A percentile compares a stretch with the other conserved stretches of the same genome.
These are phyloP conservation scores for Tenthredo scrophulariae DNA, from an alignment of 2,888 invertebrate species.

Conservation along the genomic window DNA sequence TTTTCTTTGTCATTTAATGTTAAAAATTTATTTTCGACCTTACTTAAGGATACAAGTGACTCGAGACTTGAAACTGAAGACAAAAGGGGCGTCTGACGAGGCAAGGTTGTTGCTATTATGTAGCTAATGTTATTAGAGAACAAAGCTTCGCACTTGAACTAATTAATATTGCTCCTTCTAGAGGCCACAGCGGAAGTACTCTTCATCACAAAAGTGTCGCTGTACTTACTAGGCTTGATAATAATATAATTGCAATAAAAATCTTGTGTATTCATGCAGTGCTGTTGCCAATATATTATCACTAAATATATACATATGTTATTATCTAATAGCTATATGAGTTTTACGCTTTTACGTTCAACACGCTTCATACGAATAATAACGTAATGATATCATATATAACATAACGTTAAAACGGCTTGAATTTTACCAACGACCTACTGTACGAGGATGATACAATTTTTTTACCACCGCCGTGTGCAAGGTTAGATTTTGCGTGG, in stretches of 20 bases:
- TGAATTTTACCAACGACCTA: neutral
- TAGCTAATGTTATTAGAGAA: conserved; percentile 26
- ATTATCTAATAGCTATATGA: neutral
- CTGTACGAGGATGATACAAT: neutral
- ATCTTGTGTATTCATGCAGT: neutral
- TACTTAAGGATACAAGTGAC: conserved; percentile 15
- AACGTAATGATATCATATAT: neutral
- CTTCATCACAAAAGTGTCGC: neutral
- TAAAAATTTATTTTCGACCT: neutral
- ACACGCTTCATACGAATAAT: neutral
- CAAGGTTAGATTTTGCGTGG: no score
- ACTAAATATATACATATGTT: no score
- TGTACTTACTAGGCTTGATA: neutral
- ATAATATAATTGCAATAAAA: neutral
- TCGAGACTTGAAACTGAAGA: conserved; percentile 6
- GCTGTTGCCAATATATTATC: neutral
- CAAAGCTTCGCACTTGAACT: conserved; percentile 40
- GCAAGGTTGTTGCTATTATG: conserved; percentile 30
- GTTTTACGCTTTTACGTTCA: neutral
- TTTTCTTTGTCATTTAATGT: no score
- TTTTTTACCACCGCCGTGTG: neutral
- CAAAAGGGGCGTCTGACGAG: conserved; percentile 12
- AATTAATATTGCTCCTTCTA: conserved; percentile 39
- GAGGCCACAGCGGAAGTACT: neutral
- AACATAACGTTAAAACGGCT: neutral